Conservation (phyloP, 1,140 invertebrate genomes). For the Apis florea region DNA sequence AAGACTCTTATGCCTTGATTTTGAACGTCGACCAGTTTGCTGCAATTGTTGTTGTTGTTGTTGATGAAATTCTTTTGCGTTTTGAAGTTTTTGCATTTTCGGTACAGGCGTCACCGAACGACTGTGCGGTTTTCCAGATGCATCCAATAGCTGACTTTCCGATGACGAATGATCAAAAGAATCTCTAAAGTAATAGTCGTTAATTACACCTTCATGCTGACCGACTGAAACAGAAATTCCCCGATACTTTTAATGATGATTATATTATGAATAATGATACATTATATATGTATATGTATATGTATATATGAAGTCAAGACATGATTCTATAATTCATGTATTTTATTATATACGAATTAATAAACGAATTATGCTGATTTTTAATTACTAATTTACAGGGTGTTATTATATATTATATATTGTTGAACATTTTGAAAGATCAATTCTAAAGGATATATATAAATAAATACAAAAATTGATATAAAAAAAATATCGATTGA, state of each 20-base stretch:
- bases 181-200: conserved; percentile 87
- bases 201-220: conserved; percentile 74
- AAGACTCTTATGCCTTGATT: conserved; percentile 80
- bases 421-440: background rate
- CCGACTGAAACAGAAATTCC: conserved; percentile 72
- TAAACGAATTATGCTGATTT: background rate
- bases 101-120: conserved; percentile 80
- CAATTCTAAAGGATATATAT: no score
- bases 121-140: conserved; percentile 77
- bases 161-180: conserved; percentile 90
- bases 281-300: no score
- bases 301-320: no score
- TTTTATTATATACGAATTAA: background rate
- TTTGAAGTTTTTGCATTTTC: conserved; percentile 82
- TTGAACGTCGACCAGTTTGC: conserved; percentile 31
- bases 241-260: background rate
- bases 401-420: background rate
- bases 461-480: no score
- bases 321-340: background rate
- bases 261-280: background rate
- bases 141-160: conserved; percentile 84
- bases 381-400: background rate
- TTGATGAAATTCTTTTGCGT: conserved; percentile 75
- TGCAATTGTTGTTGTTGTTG: conserved; percentile 58
- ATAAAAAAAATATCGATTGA: no score